phyloP scores from a whole-genome alignment of 1,140 invertebrate genomes.

The Platyscapa corneri region DNA sequence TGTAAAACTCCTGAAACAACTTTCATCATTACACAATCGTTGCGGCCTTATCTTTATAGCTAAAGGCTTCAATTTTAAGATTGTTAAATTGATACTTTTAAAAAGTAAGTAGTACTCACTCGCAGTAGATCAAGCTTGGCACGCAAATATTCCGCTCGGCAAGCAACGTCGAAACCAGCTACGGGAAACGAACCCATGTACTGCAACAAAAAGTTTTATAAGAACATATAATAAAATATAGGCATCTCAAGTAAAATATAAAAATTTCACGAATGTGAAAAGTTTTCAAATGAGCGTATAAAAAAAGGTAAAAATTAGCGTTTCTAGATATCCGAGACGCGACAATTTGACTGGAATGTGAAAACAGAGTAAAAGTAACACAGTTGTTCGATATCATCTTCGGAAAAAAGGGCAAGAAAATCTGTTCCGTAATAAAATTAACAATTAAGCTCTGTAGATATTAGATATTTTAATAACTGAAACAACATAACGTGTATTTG shows the following conservation, averaged over 20 bases:
- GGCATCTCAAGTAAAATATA: not conserved
- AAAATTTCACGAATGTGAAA: not conserved
- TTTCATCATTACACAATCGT: not conserved
- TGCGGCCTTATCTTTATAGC: not conserved
- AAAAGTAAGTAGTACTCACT: slow-evolving; percentile 72
- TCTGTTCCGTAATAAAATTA: not conserved
- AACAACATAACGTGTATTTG: not conserved
- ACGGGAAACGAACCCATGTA: slow-evolving; percentile 86
- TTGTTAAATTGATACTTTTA: not conserved
- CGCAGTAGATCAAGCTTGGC: slow-evolving; percentile 78
- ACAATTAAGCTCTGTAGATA: too few species aligned
- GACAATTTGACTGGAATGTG: not conserved
- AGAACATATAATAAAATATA: not conserved
- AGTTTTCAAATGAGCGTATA: not conserved
- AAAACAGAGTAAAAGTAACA: not conserved
- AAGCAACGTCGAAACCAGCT: slow-evolving; percentile 78
- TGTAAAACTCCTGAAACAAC: not conserved
- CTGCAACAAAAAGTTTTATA: slow-evolving; percentile 74
- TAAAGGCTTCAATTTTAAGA: not conserved
- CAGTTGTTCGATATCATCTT: not conserved
- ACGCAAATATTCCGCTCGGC: slow-evolving; percentile 78
- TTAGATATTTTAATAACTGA: not conserved
- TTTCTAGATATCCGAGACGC: not conserved
- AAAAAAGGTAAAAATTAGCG: not conserved
- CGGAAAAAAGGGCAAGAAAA: not conserved